Percentiles rank a stretch among this genome's conserved stretches.
Evolutionary conservation across 2,888 invertebrate genomes (phyloP).

Genomic region (Oscheius sp.): DNA sequence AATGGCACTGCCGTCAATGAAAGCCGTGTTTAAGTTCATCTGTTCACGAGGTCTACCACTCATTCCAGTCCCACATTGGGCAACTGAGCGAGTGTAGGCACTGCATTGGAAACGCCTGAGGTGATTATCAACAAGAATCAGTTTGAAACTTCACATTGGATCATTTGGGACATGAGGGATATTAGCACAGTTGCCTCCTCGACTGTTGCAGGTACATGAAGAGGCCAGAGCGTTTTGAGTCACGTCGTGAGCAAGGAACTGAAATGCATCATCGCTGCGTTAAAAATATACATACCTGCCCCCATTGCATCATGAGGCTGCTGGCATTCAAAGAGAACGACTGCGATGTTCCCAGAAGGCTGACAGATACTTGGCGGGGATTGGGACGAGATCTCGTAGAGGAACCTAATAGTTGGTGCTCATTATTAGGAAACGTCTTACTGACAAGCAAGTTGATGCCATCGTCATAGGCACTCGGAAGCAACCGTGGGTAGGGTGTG

Average conservation of each 20-base stretch:
- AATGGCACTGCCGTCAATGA: conserved; percentile 81
- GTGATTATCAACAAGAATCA: background rate
- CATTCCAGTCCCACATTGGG: conserved; percentile 94
- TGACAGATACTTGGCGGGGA: conserved; percentile 68
- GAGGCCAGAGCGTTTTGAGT: conserved; percentile 47
- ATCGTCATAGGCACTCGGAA: conserved; percentile 69
- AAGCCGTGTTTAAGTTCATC: conserved; percentile 82
- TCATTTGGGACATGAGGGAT: background rate
- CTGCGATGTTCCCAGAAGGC: conserved; percentile 61
- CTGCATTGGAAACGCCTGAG: conserved; percentile 50
- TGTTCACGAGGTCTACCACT: conserved; percentile 90
- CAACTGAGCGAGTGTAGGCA: conserved; percentile 81
- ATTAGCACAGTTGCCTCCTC: conserved; percentile 31
- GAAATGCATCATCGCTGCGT: conserved; percentile 26
- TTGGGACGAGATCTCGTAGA: conserved; percentile 61
- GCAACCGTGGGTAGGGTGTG: conserved; percentile 78
- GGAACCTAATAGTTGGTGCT: conserved; percentile 40
- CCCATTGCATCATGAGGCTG: conserved; percentile 61
- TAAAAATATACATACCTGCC: conserved; percentile 40
- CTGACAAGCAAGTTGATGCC: conserved; percentile 66
- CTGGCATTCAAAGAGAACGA: conserved; percentile 56
- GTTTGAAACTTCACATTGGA: background rate
- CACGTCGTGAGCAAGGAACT: conserved; percentile 71
- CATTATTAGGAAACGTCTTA: background rate
- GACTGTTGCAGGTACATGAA: conserved; percentile 37